Evolutionary conservation across 2,113 vertebrate species (phyloP).

Genomic region (Hemiprocne comata): DNA sequence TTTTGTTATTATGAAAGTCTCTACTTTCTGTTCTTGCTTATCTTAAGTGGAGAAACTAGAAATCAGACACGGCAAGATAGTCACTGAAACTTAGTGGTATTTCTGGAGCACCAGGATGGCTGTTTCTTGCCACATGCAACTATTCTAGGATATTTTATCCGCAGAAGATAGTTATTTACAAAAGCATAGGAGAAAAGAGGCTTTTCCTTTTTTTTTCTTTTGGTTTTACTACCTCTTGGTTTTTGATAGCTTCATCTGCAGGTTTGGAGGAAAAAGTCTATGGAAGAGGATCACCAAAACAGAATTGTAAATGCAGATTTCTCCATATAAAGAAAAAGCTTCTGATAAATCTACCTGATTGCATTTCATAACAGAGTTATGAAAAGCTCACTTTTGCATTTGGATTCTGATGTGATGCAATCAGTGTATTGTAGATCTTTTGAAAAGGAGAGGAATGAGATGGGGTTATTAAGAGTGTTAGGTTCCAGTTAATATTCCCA

Average conservation of each 20-base stretch:
- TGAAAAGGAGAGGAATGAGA: not conserved
- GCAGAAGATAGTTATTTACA: not conserved
- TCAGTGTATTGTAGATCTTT: not conserved
- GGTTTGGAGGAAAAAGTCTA: not conserved
- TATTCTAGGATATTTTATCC: not conserved
- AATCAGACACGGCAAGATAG: not conserved
- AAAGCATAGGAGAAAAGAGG: not conserved
- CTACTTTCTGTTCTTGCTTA: not conserved
- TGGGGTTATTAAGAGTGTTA: not conserved
- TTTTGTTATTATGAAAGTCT: not conserved
- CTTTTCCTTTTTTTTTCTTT: not conserved
- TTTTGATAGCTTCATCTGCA: not conserved
- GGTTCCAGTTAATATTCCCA: constrained; percentile 45
- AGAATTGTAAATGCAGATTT: not conserved
- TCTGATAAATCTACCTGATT: not conserved
- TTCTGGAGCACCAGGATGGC: not conserved
- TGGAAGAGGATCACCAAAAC: not conserved
- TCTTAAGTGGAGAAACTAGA: not conserved
- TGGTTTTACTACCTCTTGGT: not conserved
- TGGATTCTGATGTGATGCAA: not conserved
- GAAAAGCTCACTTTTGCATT: not conserved
- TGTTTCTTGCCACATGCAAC: not conserved
- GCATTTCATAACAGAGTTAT: not conserved
- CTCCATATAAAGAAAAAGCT: not conserved
- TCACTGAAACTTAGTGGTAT: not conserved